A percentile compares a stretch with the other conserved stretches of the same genome.
phyloP scores from a whole-genome alignment of 2,888 invertebrate species.

The Nephrotoma flavescens region DNA sequence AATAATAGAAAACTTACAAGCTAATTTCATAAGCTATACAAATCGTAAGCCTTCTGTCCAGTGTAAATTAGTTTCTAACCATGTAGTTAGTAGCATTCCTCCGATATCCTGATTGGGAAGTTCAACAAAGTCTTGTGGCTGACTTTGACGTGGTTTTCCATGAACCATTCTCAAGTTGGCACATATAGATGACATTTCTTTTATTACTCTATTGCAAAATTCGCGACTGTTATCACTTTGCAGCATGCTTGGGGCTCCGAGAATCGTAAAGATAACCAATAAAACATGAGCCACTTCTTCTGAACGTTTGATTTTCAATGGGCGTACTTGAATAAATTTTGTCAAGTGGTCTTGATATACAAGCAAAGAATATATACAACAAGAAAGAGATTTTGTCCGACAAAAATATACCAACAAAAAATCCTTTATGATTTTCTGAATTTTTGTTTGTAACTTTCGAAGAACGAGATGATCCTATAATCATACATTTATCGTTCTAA shows the following conservation, averaged over 20 bases:
- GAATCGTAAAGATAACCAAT: background rate
- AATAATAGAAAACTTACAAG: too few species aligned
- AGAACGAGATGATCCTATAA: too few species aligned
- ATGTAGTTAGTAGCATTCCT: background rate
- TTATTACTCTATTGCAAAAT: background rate
- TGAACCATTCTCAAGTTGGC: background rate
- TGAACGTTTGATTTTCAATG: background rate
- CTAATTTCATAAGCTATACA: too few species aligned
- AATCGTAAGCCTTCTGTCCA: too few species aligned
- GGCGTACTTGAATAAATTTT: too few species aligned
- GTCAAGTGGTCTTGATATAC: background rate
- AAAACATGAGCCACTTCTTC: background rate
- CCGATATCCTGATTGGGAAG: background rate
- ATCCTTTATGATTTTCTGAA: too few species aligned
- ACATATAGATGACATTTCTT: background rate
- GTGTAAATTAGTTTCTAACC: too few species aligned
- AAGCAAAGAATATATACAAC: too few species aligned
- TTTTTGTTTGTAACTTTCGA: too few species aligned
- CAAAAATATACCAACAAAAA: too few species aligned
- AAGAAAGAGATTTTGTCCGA: too few species aligned
- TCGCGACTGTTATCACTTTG: background rate
- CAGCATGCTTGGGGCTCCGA: background rate
- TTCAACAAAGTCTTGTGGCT: background rate
- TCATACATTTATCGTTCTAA: too few species aligned
- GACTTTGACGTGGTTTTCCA: background rate